These are phyloP conservation scores for Passerculus sandwichensis DNA, from an alignment of 2,797 vertebrate genomes.

Conservation along the genomic window DNA sequence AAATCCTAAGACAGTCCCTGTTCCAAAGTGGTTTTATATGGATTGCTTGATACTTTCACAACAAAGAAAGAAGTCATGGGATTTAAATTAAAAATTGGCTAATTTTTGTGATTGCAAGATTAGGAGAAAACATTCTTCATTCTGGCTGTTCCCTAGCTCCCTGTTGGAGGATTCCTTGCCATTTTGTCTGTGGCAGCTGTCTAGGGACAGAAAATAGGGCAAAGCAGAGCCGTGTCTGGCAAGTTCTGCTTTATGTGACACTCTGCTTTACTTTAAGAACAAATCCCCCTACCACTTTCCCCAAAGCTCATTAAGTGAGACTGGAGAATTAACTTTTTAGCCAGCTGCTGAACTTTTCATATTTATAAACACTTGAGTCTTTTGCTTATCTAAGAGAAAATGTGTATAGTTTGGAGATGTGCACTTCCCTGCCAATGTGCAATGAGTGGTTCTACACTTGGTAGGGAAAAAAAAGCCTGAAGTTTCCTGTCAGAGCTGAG, in stretches of 20 bases:
- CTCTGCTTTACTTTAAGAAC: slow-evolving; percentile 33
- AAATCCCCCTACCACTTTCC: slow-evolving; percentile 66
- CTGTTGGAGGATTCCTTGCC: not conserved
- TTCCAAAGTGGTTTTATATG: slow-evolving; percentile 3
- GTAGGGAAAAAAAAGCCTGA: slow-evolving; percentile 39
- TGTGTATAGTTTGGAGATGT: slow-evolving; percentile 71
- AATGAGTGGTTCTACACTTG: slow-evolving; percentile 55
- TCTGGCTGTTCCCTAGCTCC: not conserved
- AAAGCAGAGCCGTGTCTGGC: not conserved
- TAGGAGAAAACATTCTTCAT: not conserved
- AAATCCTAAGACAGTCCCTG: not conserved
- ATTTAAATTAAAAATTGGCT: slow-evolving; percentile 12
- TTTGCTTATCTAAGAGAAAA: slow-evolving; percentile 76
- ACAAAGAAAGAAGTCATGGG: slow-evolving; percentile 11
- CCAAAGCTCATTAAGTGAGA: slow-evolving; percentile 70
- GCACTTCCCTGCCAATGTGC: slow-evolving; percentile 67
- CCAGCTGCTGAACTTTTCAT: slow-evolving; percentile 69
- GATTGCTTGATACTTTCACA: slow-evolving; percentile 19
- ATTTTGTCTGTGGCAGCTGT: not conserved
- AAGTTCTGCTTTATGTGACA: slow-evolving; percentile 23
- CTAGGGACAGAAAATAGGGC: not conserved
- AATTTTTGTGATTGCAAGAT: slow-evolving; percentile 7
- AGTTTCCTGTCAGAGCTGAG: slow-evolving; percentile 61
- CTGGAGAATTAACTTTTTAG: slow-evolving; percentile 72
- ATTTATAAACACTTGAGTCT: slow-evolving; percentile 74